Evolutionary conservation across 2,797 vertebrate species (phyloP), one percentile per base, ranked within the genome.

Genomic region (Leptatherina wallacei): DNA sequence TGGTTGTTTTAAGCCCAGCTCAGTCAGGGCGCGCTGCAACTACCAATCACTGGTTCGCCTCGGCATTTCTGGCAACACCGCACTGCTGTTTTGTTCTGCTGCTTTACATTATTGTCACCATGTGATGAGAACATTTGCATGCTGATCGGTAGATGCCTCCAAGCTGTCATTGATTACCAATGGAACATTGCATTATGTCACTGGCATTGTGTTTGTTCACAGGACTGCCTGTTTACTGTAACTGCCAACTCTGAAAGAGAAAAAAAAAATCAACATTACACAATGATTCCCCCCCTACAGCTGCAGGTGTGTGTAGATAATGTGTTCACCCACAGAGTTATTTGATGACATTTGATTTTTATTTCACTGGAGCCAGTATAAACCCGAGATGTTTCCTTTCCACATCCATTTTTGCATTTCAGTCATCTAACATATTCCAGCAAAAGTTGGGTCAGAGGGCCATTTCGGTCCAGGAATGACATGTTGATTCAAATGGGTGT

Each of bases 131-230:
- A 68, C 78, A 71, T 85, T 74, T 81, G 80, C 78, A 65, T 81
- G 65, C 42, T 14, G 57, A 81, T 88, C 83, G 69, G 66, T 71
- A 33, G 69, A 71, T 42, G 73, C 84, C 83, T 78, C 75, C 56
- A 76, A 85, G 84, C 82, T 72, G 62, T 10, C 70, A 90, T 92
- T 78, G 91, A 93, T 93, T 92, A 77, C 64, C 85, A 56, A 75
- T 83, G 65, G 47, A 66, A 64, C 12, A n/a, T 42, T 7, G 30
- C 65, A 7, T 62, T 76, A 80, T 62, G 80, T 76, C 36, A 1
- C 64, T 38, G 64, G 16, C 0, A 52, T 81, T 78, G 35, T 85
- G 71, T 87, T 89, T 89, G 77, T 66, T 80, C 78, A 54, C 57
- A 54, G 47, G 47, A 78, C 70, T 57, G 67, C 18, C 57, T 64